These are phyloP conservation scores for Caenorhabditis imperialis DNA, from an alignment of 2,888 invertebrate species.

Conservation along the genomic window DNA sequence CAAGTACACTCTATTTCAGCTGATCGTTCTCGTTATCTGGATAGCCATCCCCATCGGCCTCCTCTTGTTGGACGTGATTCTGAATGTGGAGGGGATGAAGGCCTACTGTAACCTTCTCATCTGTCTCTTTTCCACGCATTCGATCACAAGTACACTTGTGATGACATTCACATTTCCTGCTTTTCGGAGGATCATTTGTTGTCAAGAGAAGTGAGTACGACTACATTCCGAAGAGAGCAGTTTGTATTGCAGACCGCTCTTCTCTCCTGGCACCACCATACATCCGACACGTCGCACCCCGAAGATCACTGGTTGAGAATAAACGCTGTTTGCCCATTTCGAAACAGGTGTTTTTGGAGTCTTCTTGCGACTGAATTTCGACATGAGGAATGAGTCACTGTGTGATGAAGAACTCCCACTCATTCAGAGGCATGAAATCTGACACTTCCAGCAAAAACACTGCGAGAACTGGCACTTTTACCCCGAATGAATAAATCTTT, in stretches of 20 bases:
- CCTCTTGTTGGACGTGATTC: constrained; percentile 14
- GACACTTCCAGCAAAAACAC: too few species aligned
- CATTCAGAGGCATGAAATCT: too few species aligned
- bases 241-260: constrained; percentile 29
- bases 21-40: constrained; percentile 23
- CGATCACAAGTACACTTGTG: constrained; percentile 24
- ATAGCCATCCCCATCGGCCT: constrained; percentile 18
- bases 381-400: too few species aligned
- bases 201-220: constrained; percentile 27
- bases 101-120: constrained; percentile 17
- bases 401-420: too few species aligned
- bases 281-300: background rate
- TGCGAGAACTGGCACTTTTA: too few species aligned
- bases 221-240: too few species aligned
- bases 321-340: too few species aligned
- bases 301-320: background rate
- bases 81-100: constrained; percentile 16
- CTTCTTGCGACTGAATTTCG: too few species aligned
- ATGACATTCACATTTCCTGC: constrained; percentile 37
- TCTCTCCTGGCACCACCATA: constrained; percentile 33
- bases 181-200: constrained; percentile 19
- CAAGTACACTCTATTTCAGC: constrained; percentile 18
- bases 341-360: too few species aligned
- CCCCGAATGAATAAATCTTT: too few species aligned
- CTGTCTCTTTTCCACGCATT: constrained; percentile 34